Percentiles rank a stretch among this genome's conserved stretches.
These are phyloP conservation scores for Campoletis raptor DNA, from an alignment of 2,888 invertebrate species.

Conservation along the genomic window DNA sequence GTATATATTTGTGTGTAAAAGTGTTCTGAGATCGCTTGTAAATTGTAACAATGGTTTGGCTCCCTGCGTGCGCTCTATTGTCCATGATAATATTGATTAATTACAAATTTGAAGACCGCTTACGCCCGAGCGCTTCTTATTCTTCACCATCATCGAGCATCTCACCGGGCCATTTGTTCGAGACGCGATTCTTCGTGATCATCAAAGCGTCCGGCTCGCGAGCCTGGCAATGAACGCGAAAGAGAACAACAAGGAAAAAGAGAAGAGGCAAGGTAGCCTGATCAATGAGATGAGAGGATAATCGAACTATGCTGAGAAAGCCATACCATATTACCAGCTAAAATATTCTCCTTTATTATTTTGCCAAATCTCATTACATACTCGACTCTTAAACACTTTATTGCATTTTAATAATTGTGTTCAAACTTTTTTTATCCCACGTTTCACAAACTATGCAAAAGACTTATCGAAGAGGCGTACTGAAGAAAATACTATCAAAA, in stretches of 20 bases:
- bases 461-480: background rate
- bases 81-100: constrained; percentile 84
- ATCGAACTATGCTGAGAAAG: constrained; percentile 60
- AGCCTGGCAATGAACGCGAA: constrained; percentile 35
- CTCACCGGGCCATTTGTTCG: constrained; percentile 69
- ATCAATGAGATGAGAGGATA: constrained; percentile 44
- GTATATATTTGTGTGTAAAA: background rate
- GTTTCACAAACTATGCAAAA: background rate
- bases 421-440: background rate
- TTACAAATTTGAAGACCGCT: constrained; percentile 79
- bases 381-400: background rate
- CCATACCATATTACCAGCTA: constrained; percentile 1
- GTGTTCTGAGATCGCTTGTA: constrained; percentile 70
- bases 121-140: constrained; percentile 70
- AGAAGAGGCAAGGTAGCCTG: constrained; percentile 42
- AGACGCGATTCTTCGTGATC: constrained; percentile 74
- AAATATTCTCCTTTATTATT: background rate
- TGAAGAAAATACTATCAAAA: background rate
- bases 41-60: constrained; percentile 80
- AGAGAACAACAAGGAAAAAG: background rate
- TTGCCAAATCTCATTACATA: background rate
- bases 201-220: constrained; percentile 73
- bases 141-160: constrained; percentile 46
- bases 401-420: background rate
- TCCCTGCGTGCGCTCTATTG: constrained; percentile 77